phyloP scores from a whole-genome alignment of 1,140 invertebrate genomes.

The Myzus persicae region DNA sequence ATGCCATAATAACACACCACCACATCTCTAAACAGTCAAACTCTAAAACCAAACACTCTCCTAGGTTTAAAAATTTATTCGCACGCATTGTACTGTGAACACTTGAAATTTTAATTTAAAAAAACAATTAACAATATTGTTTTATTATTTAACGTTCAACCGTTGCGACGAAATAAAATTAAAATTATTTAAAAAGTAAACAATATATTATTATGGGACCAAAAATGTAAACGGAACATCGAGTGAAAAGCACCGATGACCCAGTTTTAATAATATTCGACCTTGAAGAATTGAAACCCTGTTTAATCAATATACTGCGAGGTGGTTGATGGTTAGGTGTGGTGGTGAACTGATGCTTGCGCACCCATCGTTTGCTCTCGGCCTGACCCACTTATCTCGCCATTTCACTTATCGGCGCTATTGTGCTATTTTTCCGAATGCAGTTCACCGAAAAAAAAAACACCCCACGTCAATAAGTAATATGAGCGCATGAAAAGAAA shows the following conservation, averaged over 20 bases:
- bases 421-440: neutral
- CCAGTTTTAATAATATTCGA: slow-evolving; percentile 17
- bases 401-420: neutral
- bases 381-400: slow-evolving; percentile 30
- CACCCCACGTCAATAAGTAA: neutral
- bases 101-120: no score
- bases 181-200: neutral
- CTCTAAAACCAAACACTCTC: no score
- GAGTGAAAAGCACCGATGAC: slow-evolving; percentile 8
- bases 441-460: neutral
- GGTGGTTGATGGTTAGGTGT: slow-evolving; percentile 28
- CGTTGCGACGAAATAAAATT: neutral
- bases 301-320: slow-evolving; percentile 42
- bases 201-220: neutral
- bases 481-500: no score
- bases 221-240: neutral
- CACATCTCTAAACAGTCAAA: no score
- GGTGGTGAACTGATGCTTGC: neutral
- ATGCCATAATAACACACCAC: no score
- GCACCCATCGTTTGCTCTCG: neutral
- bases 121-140: no score
- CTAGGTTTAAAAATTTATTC: no score
- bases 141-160: neutral
- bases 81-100: no score
- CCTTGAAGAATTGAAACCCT: slow-evolving; percentile 44